phyloP scores from a whole-genome alignment of 92 coral and sea anemone species.

The Isaurus tuberculatus region DNA sequence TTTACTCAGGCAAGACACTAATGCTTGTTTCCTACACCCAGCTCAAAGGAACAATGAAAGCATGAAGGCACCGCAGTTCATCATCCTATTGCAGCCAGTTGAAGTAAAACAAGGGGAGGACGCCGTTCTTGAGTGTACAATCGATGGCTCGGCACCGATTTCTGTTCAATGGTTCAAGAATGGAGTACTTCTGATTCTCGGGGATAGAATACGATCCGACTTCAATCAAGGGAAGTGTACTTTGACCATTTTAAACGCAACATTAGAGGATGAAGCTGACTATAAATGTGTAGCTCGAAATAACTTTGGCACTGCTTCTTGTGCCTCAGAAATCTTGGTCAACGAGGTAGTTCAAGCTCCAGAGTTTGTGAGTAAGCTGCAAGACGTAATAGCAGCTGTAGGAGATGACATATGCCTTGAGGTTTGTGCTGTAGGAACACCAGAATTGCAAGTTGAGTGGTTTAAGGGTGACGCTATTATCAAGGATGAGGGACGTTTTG shows the following conservation, averaged over 20 bases:
- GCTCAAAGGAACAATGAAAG: slow-evolving; percentile 46
- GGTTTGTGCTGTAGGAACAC: slow-evolving; percentile 73
- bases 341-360: slow-evolving; percentile 72
- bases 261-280: slow-evolving; percentile 90
- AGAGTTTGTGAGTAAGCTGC: slow-evolving; percentile 69
- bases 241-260: slow-evolving; percentile 57
- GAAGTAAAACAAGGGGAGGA: slow-evolving; percentile 80
- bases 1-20: slow-evolving; percentile 36
- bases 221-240: slow-evolving; percentile 68
- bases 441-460: slow-evolving; percentile 82
- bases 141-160: slow-evolving; percentile 73
- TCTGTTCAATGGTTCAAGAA: slow-evolving; percentile 91
- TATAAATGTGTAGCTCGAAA: slow-evolving; percentile 88
- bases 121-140: slow-evolving; percentile 72
- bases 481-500: slow-evolving; percentile 73
- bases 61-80: slow-evolving; percentile 75
- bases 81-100: slow-evolving; percentile 68
- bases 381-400: slow-evolving; percentile 61
- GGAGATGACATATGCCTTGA: slow-evolving; percentile 76
- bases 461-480: slow-evolving; percentile 65
- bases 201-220: slow-evolving; percentile 60
- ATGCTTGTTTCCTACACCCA: slow-evolving; percentile 43
- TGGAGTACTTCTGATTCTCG: slow-evolving; percentile 71
- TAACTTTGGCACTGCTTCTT: slow-evolving; percentile 81
- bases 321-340: slow-evolving; percentile 83